A percentile compares a stretch with the other conserved stretches of the same genome.
phyloP scores from a whole-genome alignment of 2,888 invertebrate genomes.

The Camponotus fellah region DNA sequence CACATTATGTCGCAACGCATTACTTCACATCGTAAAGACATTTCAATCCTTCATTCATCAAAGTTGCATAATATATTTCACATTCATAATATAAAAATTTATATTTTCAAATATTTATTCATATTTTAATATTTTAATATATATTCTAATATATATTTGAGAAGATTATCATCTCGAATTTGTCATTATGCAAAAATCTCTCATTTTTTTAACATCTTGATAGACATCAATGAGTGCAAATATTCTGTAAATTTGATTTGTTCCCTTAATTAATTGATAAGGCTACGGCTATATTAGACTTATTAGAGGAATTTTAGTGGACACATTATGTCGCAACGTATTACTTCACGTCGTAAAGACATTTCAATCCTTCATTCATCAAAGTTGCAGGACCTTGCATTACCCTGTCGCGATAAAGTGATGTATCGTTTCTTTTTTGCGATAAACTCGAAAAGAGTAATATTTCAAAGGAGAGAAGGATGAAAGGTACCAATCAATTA shows the following conservation, averaged over 20 bases:
- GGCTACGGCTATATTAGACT: background rate
- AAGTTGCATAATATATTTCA: constrained; percentile 37
- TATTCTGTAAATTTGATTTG: background rate
- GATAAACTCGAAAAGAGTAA: constrained; percentile 44
- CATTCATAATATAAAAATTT: background rate
- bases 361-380: constrained; percentile 43
- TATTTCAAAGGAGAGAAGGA: constrained; percentile 10
- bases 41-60: constrained; percentile 42
- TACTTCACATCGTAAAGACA: constrained; percentile 20
- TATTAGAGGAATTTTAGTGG: background rate
- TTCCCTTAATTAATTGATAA: background rate
- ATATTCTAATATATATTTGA: background rate
- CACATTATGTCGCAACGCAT: background rate
- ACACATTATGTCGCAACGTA: background rate
- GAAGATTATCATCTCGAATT: background rate
- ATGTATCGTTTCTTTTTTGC: constrained; percentile 38
- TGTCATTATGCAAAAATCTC: background rate
- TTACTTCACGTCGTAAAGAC: constrained; percentile 18
- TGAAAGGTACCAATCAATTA: constrained; percentile 43
- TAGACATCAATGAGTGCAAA: background rate
- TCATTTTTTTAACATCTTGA: background rate
- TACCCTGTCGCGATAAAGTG: constrained; percentile 52
- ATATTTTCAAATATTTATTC: background rate
- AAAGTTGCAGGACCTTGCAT: constrained; percentile 40
- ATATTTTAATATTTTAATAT: too few species aligned